Conservation (phyloP, 1,140 invertebrate species). For the Pseudomyrmex dendroicus region DNA sequence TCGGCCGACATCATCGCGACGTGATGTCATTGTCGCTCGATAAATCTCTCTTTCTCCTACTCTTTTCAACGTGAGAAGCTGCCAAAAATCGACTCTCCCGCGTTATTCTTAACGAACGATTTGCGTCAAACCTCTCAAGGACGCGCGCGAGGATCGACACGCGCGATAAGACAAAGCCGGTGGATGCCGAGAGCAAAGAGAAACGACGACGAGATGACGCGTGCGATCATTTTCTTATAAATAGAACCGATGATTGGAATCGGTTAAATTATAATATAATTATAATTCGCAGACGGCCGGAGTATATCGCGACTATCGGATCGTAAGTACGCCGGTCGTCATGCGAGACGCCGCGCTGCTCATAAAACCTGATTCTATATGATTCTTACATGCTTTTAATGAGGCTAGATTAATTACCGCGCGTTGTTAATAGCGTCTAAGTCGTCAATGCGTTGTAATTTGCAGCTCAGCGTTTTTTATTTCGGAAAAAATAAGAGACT, state of each 20-base stretch:
- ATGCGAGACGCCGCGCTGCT: constrained; percentile 2
- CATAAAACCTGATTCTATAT: constrained; percentile 35
- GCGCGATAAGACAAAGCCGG: constrained; percentile 9
- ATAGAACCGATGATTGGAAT: constrained; percentile 52
- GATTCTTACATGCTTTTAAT: constrained; percentile 48
- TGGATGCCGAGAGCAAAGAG: no score
- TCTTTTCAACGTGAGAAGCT: neutral
- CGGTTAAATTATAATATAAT: constrained; percentile 42
- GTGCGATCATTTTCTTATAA: constrained; percentile 24
- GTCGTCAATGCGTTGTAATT: neutral
- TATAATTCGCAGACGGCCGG: constrained; percentile 41
- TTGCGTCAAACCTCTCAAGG: constrained; percentile 38
- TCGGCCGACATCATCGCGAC: constrained; percentile 9
- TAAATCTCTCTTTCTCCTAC: constrained; percentile 43
- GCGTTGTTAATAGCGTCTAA: constrained; percentile 63
- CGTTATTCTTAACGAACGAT: constrained; percentile 64
- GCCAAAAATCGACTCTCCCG: constrained; percentile 4
- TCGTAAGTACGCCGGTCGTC: constrained; percentile 19
- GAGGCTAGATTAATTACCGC: constrained; percentile 71
- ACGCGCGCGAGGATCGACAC: constrained; percentile 4
- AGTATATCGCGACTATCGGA: constrained; percentile 42
- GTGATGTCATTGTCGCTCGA: constrained; percentile 6
- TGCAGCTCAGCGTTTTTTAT: neutral
- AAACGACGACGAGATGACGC: neutral
- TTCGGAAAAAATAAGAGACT: neutral